Percentiles rank a stretch among this genome's conserved stretches.
These are phyloP conservation scores for Enoplosus armatus DNA, from an alignment of 2,797 vertebrate genomes.

Conservation along the genomic window DNA sequence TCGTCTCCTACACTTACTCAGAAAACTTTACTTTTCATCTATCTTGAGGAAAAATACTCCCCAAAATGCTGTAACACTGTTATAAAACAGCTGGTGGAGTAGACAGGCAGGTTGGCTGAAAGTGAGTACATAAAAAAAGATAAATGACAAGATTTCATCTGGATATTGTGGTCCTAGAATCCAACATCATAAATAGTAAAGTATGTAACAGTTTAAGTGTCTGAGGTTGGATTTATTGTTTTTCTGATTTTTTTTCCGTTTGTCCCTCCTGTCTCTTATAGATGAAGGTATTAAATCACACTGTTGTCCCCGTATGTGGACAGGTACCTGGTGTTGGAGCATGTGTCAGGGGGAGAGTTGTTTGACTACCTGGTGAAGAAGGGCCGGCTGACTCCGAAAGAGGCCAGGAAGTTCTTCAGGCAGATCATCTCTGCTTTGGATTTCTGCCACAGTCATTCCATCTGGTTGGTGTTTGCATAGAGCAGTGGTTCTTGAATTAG, in stretches of 20 bases:
- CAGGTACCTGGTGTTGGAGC: slow-evolving; percentile 95
- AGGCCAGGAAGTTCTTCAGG: slow-evolving; percentile 95
- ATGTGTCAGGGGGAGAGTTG: slow-evolving; percentile 94
- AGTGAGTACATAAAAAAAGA: slow-evolving; percentile 7
- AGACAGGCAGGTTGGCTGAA: slow-evolving; percentile 19
- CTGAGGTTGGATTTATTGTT: neutral
- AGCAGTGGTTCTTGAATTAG: slow-evolving; percentile 8
- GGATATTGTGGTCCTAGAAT: neutral
- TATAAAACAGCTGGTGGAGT: slow-evolving; percentile 22
- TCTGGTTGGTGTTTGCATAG: slow-evolving; percentile 86
- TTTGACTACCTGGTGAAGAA: slow-evolving; percentile 96
- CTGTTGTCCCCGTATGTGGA: neutral
- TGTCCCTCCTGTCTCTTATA: neutral
- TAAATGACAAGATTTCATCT: neutral
- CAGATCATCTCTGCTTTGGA: slow-evolving; percentile 96
- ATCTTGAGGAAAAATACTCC: slow-evolving; percentile 31
- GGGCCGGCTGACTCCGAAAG: slow-evolving; percentile 93
- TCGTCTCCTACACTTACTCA: slow-evolving; percentile 8
- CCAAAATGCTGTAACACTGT: neutral
- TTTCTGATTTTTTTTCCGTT: neutral
- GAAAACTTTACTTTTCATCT: slow-evolving; percentile 29
- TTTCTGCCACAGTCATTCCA: slow-evolving; percentile 96
- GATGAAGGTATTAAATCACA: slow-evolving; percentile 4
- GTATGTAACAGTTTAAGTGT: slow-evolving; percentile 1
- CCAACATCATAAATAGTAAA: slow-evolving; percentile 3